Conservation (phyloP, 2,888 invertebrate genomes). For the Cosmia pyralina region DNA sequence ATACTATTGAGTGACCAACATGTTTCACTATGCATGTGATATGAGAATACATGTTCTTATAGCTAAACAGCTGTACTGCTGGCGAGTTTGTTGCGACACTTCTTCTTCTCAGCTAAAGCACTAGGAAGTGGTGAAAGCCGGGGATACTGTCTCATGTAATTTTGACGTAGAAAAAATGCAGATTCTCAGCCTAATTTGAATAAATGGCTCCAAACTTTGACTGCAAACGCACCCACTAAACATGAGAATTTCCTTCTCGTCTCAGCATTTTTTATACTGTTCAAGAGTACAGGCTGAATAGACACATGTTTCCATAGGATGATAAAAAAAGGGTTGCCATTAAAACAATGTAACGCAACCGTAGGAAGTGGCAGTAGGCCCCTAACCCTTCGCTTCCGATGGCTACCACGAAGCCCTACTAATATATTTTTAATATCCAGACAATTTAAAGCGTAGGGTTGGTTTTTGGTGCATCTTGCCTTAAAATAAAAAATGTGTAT, state of each 20-base stretch:
- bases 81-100: background rate
- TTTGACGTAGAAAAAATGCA: background rate
- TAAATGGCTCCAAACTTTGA: background rate
- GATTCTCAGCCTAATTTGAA: background rate
- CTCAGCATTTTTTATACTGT: background rate
- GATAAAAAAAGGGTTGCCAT: slow-evolving; percentile 49
- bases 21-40: background rate
- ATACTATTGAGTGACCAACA: no score
- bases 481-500: no score
- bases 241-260: background rate
- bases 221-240: background rate
- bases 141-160: background rate
- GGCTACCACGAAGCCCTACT: slow-evolving; percentile 64
- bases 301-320: slow-evolving; percentile 9
- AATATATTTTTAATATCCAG: slow-evolving; percentile 54
- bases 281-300: background rate
- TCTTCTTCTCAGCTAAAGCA: background rate
- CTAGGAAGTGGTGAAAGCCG: background rate
- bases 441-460: slow-evolving; percentile 46
- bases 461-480: slow-evolving; percentile 13
- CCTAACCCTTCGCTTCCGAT: slow-evolving; percentile 53
- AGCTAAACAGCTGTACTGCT: background rate
- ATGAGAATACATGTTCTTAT: background rate
- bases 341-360: slow-evolving; percentile 54
- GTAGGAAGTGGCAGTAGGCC: slow-evolving; percentile 54